These are phyloP conservation scores for Amblyjoppa fuscipennis DNA, from an alignment of 2,888 invertebrate species.

Conservation along the genomic window DNA sequence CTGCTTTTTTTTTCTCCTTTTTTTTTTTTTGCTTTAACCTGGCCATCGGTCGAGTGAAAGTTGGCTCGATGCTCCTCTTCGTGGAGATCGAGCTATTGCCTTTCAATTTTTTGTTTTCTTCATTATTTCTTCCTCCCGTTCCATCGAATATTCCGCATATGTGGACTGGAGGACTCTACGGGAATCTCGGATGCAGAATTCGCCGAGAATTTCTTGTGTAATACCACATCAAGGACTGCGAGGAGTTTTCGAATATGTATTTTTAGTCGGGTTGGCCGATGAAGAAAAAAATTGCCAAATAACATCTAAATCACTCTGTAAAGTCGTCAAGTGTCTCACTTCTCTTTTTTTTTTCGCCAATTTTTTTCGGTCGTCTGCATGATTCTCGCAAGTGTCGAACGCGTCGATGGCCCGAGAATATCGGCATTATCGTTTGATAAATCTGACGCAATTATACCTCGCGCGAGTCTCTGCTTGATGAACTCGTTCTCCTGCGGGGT, in stretches of 20 bases:
- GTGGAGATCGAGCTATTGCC: constrained; percentile 41
- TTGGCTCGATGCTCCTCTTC: constrained; percentile 48
- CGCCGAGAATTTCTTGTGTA: not conserved
- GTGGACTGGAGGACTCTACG: not conserved
- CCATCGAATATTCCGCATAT: constrained; percentile 1
- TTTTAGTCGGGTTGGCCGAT: not conserved
- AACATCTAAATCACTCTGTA: not conserved
- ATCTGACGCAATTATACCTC: constrained; percentile 86
- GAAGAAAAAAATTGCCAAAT: not conserved
- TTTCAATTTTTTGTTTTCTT: constrained; percentile 38
- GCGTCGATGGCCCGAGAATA: not conserved
- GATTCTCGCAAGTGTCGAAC: not conserved
- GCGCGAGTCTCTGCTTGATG: constrained; percentile 93
- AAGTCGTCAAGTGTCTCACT: not conserved
- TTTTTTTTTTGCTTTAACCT: not conserved
- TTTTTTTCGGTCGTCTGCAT: too few species aligned
- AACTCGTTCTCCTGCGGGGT: constrained; percentile 97
- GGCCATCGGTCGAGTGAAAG: constrained; percentile 61
- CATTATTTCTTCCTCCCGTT: not conserved
- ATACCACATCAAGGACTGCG: not conserved
- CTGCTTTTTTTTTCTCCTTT: constrained; percentile 15
- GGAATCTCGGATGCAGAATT: not conserved
- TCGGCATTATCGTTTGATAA: not conserved
- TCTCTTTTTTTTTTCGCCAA: not conserved
- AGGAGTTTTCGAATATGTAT: constrained; percentile 3